A percentile compares a stretch with the other conserved stretches of the same genome.
Conservation (phyloP, 2,113 vertebrate species). For the Prinia subflava region DNA sequence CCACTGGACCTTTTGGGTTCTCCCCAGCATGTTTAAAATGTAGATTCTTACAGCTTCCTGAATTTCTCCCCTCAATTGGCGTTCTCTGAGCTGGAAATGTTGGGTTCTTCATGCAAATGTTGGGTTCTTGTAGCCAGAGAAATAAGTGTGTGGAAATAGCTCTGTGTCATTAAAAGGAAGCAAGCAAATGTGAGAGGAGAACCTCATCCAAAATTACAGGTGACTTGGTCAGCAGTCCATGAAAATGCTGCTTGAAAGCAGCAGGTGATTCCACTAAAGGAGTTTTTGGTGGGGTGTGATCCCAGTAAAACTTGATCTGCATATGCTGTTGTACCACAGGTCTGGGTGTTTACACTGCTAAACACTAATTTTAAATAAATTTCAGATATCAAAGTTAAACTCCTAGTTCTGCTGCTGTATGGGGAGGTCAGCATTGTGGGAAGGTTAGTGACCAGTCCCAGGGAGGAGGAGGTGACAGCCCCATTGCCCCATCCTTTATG, state of each 20-base stretch:
- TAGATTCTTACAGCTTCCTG: not conserved
- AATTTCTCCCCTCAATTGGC: not conserved
- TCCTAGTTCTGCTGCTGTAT: not conserved
- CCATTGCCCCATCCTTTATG: fast-evolving
- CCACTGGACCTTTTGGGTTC: not conserved
- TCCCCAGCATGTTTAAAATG: not conserved
- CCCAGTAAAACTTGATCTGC: not conserved
- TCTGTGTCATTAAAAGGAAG: not conserved
- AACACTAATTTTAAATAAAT: not conserved
- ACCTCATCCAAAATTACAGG: not conserved
- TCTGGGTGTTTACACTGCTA: not conserved
- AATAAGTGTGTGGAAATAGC: not conserved
- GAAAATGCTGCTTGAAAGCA: not conserved
- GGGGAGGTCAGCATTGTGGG: not conserved
- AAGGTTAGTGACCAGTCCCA: not conserved
- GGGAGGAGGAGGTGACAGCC: not conserved
- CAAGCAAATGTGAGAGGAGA: not conserved
- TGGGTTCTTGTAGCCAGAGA: not conserved
- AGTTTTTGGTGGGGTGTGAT: not conserved
- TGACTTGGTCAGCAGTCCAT: not conserved
- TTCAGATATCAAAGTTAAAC: fast-evolving
- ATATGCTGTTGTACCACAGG: not conserved
- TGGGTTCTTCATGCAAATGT: not conserved
- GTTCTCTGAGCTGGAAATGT: not conserved
- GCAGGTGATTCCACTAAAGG: not conserved